Percentiles rank a stretch among this genome's conserved stretches.
phyloP scores from a whole-genome alignment of 2,797 vertebrate genomes.

The Xiphorhynchus erythropygius region DNA sequence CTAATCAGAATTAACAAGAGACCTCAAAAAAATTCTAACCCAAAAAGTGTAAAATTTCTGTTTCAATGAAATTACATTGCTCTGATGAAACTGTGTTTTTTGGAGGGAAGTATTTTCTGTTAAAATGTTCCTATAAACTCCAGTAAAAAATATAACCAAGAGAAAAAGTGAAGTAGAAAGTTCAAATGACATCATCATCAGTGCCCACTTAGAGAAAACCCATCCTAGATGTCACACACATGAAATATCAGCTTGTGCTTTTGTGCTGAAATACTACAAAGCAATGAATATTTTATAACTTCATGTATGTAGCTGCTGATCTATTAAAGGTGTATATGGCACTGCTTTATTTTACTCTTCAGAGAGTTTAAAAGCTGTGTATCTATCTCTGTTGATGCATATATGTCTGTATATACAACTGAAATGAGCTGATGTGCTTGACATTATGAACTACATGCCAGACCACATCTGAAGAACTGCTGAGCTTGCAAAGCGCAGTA shows the following conservation, averaged over 20 bases:
- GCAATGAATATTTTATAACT: not conserved
- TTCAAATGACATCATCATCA: not conserved
- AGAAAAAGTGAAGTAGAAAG: not conserved
- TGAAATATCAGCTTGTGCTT: not conserved
- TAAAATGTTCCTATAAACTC: not conserved
- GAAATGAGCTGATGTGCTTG: constrained; percentile 83
- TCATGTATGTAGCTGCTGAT: not conserved
- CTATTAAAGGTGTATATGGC: not conserved
- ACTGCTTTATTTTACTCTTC: not conserved
- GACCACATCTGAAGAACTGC: constrained; percentile 88
- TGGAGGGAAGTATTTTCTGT: not conserved
- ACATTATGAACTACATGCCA: constrained; percentile 89
- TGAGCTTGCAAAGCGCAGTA: constrained; percentile 79
- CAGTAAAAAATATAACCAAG: not conserved
- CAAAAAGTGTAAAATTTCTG: not conserved
- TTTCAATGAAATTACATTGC: not conserved
- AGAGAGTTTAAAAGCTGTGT: not conserved
- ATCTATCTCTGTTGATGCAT: constrained; percentile 24
- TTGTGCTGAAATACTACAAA: not conserved
- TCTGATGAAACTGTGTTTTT: not conserved
- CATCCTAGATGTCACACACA: not conserved
- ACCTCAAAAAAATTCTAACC: not conserved
- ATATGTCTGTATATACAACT: constrained; percentile 73
- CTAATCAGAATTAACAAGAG: not conserved
- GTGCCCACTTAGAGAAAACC: not conserved